Conservation (phyloP, 2,113 vertebrate genomes). For the Macrotis lagotis region DNA sequence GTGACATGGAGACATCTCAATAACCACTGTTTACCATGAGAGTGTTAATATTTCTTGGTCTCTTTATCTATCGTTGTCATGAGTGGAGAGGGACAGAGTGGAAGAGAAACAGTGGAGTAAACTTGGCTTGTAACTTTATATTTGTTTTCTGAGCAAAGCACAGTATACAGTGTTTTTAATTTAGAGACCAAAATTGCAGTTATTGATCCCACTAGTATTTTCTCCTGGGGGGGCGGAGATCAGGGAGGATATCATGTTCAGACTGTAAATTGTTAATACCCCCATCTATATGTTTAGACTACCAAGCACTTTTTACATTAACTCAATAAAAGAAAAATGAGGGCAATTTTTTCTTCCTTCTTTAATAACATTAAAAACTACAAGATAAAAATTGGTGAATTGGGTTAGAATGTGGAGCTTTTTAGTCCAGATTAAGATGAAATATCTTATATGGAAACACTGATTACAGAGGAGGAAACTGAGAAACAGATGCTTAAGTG, state of each 20-base stretch:
- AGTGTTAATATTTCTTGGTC: background rate
- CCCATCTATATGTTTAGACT: background rate
- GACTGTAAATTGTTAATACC: background rate
- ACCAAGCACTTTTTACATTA: background rate
- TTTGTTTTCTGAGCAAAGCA: background rate
- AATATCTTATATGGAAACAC: background rate
- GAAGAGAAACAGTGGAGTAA: background rate
- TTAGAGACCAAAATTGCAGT: constrained; percentile 16
- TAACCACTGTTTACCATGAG: constrained; percentile 40
- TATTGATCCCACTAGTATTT: background rate
- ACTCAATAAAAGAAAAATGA: background rate
- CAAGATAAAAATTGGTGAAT: constrained; percentile 3
- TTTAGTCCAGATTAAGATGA: background rate
- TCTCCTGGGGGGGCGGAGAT: background rate
- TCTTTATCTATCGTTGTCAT: constrained; percentile 28
- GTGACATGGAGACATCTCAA: constrained; percentile 28
- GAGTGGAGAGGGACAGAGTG: background rate
- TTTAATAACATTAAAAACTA: background rate
- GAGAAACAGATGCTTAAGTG: background rate
- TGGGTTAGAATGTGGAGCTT: background rate
- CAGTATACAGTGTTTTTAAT: background rate
- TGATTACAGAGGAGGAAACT: background rate
- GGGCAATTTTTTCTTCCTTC: background rate
- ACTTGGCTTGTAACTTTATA: background rate
- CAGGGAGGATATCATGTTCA: background rate